These are phyloP conservation scores for Recurvirostra avosetta DNA, from an alignment of 2,113 vertebrate genomes.

Conservation along the genomic window DNA sequence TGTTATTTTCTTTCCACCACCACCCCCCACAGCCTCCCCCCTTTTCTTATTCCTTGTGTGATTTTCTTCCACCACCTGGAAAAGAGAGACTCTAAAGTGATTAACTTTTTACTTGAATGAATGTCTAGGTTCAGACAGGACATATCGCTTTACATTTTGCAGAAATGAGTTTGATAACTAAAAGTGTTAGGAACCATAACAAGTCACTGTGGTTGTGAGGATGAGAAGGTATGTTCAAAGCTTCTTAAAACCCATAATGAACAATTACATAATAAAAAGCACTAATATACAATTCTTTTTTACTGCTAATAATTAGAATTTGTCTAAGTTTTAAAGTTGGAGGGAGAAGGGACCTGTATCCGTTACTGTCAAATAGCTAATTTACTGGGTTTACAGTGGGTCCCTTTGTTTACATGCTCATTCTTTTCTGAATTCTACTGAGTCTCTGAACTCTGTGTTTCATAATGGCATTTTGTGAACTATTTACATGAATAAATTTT, in stretches of 20 bases:
- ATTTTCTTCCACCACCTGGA: not conserved
- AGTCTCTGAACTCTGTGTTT: not conserved
- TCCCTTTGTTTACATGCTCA: not conserved
- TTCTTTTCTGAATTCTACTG: not conserved
- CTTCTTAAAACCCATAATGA: not conserved
- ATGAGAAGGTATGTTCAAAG: not conserved
- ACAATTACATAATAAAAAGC: not conserved
- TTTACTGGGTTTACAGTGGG: not conserved
- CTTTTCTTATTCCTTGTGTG: not conserved
- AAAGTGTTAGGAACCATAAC: not conserved
- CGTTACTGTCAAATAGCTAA: not conserved
- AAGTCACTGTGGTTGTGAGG: not conserved
- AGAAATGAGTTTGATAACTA: not conserved
- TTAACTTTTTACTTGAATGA: not conserved
- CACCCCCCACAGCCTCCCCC: rapidly evolving
- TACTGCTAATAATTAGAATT: not conserved
- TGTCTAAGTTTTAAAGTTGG: not conserved
- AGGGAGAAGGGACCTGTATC: not conserved
- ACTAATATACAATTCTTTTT: not conserved
- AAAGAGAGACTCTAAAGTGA: not conserved
- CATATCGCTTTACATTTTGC: not conserved
- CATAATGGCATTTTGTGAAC: not conserved
- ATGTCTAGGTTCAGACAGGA: not conserved
- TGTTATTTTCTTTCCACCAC: not conserved
- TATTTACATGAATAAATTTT: not conserved